Base-by-base conservation (phyloP, 1,140 invertebrate species). In the Portunus trituberculatus region DNA sequence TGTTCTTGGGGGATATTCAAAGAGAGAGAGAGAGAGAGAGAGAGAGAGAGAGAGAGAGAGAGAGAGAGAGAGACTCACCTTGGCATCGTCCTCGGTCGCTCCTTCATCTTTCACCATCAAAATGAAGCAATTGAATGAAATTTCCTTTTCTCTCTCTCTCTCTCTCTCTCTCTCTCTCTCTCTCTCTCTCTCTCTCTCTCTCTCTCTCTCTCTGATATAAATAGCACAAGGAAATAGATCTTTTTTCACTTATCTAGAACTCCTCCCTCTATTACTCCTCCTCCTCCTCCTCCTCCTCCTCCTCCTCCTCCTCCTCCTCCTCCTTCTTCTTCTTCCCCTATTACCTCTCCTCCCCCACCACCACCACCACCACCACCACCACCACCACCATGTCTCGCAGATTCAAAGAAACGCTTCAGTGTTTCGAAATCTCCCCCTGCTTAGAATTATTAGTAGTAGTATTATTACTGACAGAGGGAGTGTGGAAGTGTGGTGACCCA, bases 131-230 rank as follows among this genome's bases (percentile, higher is more conserved):
- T 76, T 76, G 16, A n/a, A 76, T 2, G 16, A n/a, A 76, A 76
- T n/a, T n/a, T 76, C 25, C n/a, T 20, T 76, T n/a, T 76, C 25
- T n/a, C 25, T n/a, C 25, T 76, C 25, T n/a, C 25, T 76, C 67
- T 76, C 67, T 76, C 67, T 76, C 67, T 76, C 67, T 76, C 20
- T n/a, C 25, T n/a, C 20, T 76, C n/a, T 76, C 20, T 76, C n/a
- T 76, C 20, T n/a, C 84, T 87, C 84, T 32, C 84, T 39, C 31
- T 39, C 31, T 25, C 31, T 39, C 31, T 25, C 84, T 87, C 84
- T 32, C 84, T 87, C 84, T 87, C 84, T n/a, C 84, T 87, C 84
- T 32, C 84, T 87, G 52, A 59, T 59, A 59, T 59, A 59, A 59
- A 59, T 14, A 59, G 16, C 8, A 59, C 12, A 59, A 59, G 16